Percentiles rank a stretch among this genome's conserved stretches.
phyloP scores from a whole-genome alignment of 2,888 invertebrate species.

The Amphipyra tragopoginis region DNA sequence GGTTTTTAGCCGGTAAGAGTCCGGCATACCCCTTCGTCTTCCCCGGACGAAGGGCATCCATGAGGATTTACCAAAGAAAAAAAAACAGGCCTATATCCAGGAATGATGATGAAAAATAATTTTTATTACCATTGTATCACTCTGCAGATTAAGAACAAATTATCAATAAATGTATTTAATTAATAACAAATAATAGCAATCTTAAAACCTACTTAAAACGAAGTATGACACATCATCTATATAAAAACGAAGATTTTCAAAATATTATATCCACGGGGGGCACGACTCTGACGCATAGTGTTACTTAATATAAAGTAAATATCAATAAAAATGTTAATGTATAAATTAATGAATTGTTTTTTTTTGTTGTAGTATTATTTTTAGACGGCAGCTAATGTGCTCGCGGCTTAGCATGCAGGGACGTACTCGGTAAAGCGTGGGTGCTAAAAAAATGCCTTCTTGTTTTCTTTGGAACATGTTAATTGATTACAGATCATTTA shows the following conservation, averaged over 20 bases:
- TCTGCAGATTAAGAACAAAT: too few species aligned
- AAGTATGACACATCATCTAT: too few species aligned
- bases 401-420: constrained; percentile 28
- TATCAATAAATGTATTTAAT: too few species aligned
- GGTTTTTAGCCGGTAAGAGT: too few species aligned
- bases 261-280: not conserved
- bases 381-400: constrained; percentile 19
- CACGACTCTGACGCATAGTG: not conserved
- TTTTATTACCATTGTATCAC: too few species aligned
- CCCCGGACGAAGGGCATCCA: too few species aligned
- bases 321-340: constrained; percentile 53
- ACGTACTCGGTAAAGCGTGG: constrained; percentile 9
- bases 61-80: too few species aligned
- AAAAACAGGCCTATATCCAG: too few species aligned
- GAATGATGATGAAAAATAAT: too few species aligned
- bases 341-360: constrained; percentile 31
- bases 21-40: too few species aligned
- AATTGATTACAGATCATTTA: not conserved
- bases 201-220: too few species aligned
- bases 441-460: not conserved
- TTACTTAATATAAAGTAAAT: constrained; percentile 18
- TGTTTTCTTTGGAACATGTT: not conserved
- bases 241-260: not conserved
- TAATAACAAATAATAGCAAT: too few species aligned
- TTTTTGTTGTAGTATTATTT: constrained; percentile 20